A percentile compares a stretch with the other conserved stretches of the same genome.
These are phyloP conservation scores for Dinocampus coccinellae DNA, from an alignment of 2,888 invertebrate genomes.

Conservation along the genomic window DNA sequence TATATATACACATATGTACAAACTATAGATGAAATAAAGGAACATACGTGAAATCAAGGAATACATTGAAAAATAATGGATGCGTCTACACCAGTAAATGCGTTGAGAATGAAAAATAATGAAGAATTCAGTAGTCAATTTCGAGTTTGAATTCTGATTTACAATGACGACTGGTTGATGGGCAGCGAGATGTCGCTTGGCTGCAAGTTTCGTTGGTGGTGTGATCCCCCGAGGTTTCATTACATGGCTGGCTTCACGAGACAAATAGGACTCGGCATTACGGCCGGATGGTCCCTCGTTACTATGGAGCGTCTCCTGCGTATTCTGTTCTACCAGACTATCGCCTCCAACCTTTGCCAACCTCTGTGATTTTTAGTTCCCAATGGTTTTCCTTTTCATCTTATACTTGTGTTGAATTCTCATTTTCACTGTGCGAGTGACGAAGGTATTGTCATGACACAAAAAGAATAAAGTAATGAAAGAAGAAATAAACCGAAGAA, in stretches of 20 bases:
- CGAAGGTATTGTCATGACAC: conserved; percentile 34
- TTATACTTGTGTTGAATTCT: not conserved
- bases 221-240: conserved; percentile 63
- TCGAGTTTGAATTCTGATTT: conserved; percentile 29
- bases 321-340: conserved; percentile 12
- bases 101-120: not conserved
- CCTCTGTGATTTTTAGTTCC: conserved; percentile 5
- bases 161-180: conserved; percentile 51
- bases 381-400: not conserved
- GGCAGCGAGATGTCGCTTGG: conserved; percentile 44
- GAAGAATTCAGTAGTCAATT: not conserved
- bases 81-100: no score
- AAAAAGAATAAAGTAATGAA: conserved; percentile 7
- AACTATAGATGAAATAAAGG: no score
- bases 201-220: conserved; percentile 37
- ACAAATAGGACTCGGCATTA: conserved; percentile 60
- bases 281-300: conserved; percentile 47
- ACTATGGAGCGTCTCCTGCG: conserved; percentile 18
- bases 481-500: not conserved
- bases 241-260: conserved; percentile 64
- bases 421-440: not conserved
- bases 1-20: no score
- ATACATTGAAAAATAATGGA: no score
- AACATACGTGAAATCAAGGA: conserved; percentile 12
- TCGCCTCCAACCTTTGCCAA: not conserved